These are phyloP conservation scores for Melipona quadrifasciata DNA, from an alignment of 1,140 invertebrate species.

Conservation along the genomic window DNA sequence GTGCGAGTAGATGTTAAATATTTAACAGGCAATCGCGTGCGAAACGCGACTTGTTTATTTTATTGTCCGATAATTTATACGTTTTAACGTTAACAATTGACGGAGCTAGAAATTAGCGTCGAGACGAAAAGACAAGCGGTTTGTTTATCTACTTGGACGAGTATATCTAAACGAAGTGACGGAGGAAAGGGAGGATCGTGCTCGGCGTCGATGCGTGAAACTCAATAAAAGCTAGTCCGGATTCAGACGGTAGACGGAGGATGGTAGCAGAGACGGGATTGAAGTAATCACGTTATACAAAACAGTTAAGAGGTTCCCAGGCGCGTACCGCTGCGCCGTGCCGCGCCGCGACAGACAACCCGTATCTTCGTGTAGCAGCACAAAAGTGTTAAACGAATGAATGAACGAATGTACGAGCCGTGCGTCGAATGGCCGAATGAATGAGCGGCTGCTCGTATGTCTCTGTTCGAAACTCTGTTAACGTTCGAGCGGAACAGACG, in stretches of 20 bases:
- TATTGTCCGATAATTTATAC: too few species aligned
- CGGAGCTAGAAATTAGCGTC: too few species aligned
- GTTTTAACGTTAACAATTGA: too few species aligned
- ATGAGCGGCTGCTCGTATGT: conserved; percentile 65
- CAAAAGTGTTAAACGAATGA: conserved; percentile 80
- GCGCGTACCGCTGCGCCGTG: conserved; percentile 29
- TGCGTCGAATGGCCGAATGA: conserved; percentile 70
- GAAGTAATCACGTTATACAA: conserved; percentile 77
- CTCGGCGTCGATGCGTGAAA: too few species aligned
- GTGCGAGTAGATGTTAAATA: too few species aligned
- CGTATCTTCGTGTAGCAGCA: conserved; percentile 76
- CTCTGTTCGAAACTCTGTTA: conserved; percentile 18
- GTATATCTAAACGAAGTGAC: too few species aligned
- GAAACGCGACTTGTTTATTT: too few species aligned
- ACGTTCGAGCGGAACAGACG: neutral
- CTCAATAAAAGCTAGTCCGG: conserved; percentile 1
- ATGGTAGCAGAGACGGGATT: conserved; percentile 48
- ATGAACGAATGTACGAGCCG: conserved; percentile 32
- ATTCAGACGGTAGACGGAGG: neutral
- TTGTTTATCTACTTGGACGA: too few species aligned
- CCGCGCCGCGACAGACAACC: conserved; percentile 64
- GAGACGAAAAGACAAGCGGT: too few species aligned
- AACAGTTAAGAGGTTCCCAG: conserved; percentile 79
- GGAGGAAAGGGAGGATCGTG: too few species aligned
- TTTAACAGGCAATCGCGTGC: too few species aligned